A percentile compares a stretch with the other conserved stretches of the same genome.
Evolutionary conservation across 2,888 invertebrate species (phyloP).

Genomic region (Tolmerus cingulatus): DNA sequence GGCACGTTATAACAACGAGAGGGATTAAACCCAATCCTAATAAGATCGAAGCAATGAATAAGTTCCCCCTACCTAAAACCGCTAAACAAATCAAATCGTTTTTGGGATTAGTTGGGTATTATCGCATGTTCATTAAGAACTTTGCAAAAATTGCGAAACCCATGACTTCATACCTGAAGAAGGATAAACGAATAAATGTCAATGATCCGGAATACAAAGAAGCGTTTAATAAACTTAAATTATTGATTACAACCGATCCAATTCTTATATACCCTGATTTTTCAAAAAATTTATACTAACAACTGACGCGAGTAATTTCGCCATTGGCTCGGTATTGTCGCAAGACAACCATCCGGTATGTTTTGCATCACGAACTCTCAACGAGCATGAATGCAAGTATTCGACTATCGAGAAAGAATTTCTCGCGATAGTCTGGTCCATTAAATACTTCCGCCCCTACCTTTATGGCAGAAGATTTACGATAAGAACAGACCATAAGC

Average conservation of each 20-base stretch:
- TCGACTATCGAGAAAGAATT: slow-evolving; percentile 42
- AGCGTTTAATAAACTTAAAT: background rate
- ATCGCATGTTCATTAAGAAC: slow-evolving; percentile 36
- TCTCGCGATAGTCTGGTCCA: slow-evolving; percentile 32
- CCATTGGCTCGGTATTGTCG: background rate
- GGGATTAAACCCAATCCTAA: slow-evolving; percentile 1
- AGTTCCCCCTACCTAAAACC: slow-evolving; percentile 45
- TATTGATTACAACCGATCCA: background rate
- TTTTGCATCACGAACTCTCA: slow-evolving; percentile 35
- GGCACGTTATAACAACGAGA: background rate
- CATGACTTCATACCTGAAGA: slow-evolving; percentile 36
- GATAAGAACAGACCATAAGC: slow-evolving; percentile 41
- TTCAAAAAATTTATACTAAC: background rate
- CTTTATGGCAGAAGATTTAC: slow-evolving; percentile 39
- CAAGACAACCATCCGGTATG: slow-evolving; percentile 30
- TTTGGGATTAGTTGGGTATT: slow-evolving; percentile 31
- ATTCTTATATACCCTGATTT: slow-evolving; percentile 28
- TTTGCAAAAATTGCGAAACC: slow-evolving; percentile 29
- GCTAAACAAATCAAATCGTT: slow-evolving; percentile 46
- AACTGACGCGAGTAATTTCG: background rate
- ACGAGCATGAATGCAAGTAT: slow-evolving; percentile 35
- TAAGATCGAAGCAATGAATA: slow-evolving; percentile 44
- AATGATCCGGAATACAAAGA: background rate
- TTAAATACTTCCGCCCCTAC: slow-evolving; percentile 39
- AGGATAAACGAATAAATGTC: slow-evolving; percentile 33